Conservation (phyloP, 2,797 vertebrate species). For the Cuniculus paca region DNA sequence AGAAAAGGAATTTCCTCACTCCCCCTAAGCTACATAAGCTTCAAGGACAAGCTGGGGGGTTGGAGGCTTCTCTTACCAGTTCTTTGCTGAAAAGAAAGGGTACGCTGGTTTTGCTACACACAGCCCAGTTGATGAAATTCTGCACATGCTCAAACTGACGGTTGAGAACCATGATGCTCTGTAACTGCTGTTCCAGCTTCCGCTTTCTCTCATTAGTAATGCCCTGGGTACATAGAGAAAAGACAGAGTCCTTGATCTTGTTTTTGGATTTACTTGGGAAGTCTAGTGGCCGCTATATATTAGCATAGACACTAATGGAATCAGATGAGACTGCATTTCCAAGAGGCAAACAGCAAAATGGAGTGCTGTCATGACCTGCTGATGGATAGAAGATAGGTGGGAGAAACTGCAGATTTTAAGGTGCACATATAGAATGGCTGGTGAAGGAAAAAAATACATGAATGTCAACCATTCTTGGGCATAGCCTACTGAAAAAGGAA, state of each 20-base stretch:
- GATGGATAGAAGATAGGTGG: neutral
- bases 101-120: constrained; percentile 94
- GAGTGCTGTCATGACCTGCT: neutral
- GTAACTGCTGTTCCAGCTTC: constrained; percentile 96
- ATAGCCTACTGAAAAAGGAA: neutral
- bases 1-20: neutral
- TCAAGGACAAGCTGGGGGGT: neutral
- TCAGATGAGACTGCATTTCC: neutral
- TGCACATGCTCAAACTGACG: constrained; percentile 97
- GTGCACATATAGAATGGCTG: neutral
- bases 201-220: constrained; percentile 95
- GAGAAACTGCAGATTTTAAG: neutral
- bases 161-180: constrained; percentile 94
- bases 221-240: constrained; percentile 89
- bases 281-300: neutral
- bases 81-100: constrained; percentile 99
- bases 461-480: neutral
- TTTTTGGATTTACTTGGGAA: constrained; percentile 18
- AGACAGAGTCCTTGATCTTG: constrained; percentile 35
- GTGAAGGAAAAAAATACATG: constrained; percentile 3
- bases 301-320: neutral
- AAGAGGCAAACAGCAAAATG: neutral
- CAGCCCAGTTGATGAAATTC: constrained; percentile 98
- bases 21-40: neutral
- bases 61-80: constrained; percentile 91